These are phyloP conservation scores for Ammospiza nelsoni DNA, from an alignment of 2,113 vertebrate genomes.

Conservation along the genomic window DNA sequence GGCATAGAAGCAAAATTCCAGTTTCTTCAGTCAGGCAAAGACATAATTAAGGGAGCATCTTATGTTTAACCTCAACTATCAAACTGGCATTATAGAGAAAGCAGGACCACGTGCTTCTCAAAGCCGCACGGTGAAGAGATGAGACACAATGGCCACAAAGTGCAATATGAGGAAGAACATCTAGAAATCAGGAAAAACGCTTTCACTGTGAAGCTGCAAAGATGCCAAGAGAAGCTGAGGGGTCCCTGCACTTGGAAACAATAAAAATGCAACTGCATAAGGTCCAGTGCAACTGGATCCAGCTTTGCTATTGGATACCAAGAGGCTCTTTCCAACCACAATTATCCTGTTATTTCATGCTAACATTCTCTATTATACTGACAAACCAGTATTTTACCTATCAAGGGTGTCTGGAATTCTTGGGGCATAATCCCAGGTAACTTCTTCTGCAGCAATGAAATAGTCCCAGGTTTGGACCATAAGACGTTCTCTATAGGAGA, in stretches of 20 bases:
- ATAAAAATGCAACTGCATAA: neutral
- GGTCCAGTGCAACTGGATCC: neutral
- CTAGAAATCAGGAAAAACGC: neutral
- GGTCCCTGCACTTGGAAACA: neutral
- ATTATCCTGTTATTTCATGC: neutral
- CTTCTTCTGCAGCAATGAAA: slow-evolving; percentile 93
- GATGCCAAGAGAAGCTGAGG: neutral
- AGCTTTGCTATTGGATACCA: neutral
- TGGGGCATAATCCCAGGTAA: slow-evolving; percentile 90
- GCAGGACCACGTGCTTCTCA: neutral
- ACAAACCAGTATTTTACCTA: slow-evolving; percentile 71
- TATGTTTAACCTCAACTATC: neutral
- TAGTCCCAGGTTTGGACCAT: slow-evolving; percentile 85
- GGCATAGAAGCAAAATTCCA: neutral
- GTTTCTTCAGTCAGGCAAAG: neutral
- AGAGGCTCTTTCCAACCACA: neutral
- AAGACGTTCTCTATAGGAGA: slow-evolving; percentile 73
- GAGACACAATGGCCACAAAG: neutral
- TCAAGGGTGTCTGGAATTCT: slow-evolving; percentile 77
- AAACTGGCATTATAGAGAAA: neutral
- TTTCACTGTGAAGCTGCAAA: neutral
- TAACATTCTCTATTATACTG: neutral
- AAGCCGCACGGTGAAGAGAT: neutral
- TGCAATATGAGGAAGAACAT: neutral
- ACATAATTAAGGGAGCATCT: neutral